These are phyloP conservation scores for Lathronympha strigana DNA, from an alignment of 2,888 invertebrate genomes.

Conservation along the genomic window DNA sequence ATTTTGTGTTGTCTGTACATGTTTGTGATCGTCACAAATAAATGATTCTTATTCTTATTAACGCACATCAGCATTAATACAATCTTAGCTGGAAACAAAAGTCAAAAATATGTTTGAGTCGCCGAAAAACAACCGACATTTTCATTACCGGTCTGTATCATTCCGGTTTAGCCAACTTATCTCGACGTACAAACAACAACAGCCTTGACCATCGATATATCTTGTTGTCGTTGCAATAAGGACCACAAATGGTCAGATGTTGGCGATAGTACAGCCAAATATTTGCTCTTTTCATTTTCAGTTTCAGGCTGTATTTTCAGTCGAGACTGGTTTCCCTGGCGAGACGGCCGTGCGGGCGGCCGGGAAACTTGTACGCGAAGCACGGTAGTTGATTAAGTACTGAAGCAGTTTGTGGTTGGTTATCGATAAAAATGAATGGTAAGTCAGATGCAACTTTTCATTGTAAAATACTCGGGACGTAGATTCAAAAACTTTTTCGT, in stretches of 20 bases:
- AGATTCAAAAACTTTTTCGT: no score
- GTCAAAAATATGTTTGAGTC: not conserved
- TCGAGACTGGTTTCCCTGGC: conserved; percentile 30
- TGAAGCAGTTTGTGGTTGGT: not conserved
- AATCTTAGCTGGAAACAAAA: not conserved
- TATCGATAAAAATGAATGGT: conserved; percentile 23
- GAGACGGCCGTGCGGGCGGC: conserved; percentile 14
- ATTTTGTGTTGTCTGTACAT: no score
- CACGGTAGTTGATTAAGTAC: not conserved
- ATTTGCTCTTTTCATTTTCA: conserved; percentile 39
- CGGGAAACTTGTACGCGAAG: conserved; percentile 24
- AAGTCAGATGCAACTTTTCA: conserved; percentile 14
- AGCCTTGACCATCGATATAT: no score
- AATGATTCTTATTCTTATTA: no score
- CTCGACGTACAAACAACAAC: no score
- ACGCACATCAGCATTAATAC: not conserved
- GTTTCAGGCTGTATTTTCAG: conserved; percentile 41
- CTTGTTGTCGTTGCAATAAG: no score
- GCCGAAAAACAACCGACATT: not conserved
- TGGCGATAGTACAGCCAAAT: conserved; percentile 31
- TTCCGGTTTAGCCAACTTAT: conserved; percentile 18
- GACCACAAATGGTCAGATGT: no score
- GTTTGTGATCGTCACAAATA: no score
- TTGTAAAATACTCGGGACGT: no score
- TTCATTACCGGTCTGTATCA: not conserved